Evolutionary conservation across 2,113 vertebrate genomes (phyloP), one percentile per base, ranked within the genome.

Genomic region (Gavialis gangeticus): DNA sequence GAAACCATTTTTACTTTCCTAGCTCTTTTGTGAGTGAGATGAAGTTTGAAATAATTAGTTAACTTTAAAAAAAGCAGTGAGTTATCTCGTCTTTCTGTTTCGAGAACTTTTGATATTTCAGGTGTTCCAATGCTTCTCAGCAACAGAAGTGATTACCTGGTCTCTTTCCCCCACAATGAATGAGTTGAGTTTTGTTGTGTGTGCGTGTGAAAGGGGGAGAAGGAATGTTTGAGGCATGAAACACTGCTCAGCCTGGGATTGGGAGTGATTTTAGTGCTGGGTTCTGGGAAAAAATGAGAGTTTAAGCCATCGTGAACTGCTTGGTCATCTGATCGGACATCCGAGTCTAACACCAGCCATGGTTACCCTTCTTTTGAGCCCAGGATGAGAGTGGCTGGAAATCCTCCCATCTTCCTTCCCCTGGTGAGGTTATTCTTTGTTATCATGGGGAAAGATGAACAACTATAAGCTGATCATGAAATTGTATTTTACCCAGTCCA

Each of bases 261-360:
- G 28, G 46, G 46, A 87, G 56, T 28, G 60, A 7, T 9, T 59
- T 73, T 82, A 28, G 4, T 82, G 24, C 2, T 88, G n/a, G 0
- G 7, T 84, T 84, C 82, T n/a, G 60, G 21, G 34, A 91, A 58
- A 30, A 37, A 14, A 12, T 37, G 21, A 34, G 6, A 21, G 80
- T 87, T 91, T 56, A 86, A 92, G 46, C 58, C 18, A 37, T 24
- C 86, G 6, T 1, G 90, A 73, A 58, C 25, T 34, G 34, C 16
- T 16, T 34, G n/a, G 24, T 80, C 27, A 8, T 84, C 54, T 22
- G 11, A 0, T 0, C 66, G n/a, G 78, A 25, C 67, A 1, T 15
- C 12, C 60, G 28, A 84, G 4, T 90, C 87, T 89, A 71, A 78
- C 3, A 4, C 46, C 27, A 6, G 46, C 37, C 34, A 4, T 71